Percentiles rank a stretch among this genome's conserved stretches.
These are phyloP conservation scores for Rhabdophis nuchalis DNA, from an alignment of 2,797 vertebrate genomes.

Conservation along the genomic window DNA sequence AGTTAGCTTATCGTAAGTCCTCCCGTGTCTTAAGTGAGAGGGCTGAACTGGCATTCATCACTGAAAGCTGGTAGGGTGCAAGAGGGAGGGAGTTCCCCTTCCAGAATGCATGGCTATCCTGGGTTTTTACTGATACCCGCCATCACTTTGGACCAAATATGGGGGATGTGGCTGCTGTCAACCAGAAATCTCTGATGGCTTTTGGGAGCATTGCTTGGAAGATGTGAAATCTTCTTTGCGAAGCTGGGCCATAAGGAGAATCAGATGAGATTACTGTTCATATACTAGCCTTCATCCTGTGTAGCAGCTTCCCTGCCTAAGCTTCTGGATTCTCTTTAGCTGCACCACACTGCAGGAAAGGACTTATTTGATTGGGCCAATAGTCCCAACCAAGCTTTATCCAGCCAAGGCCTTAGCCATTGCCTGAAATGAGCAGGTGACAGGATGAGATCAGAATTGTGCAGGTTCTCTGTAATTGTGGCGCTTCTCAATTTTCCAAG, in stretches of 20 bases:
- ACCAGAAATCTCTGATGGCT: background rate
- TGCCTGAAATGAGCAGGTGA: background rate
- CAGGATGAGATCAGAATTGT: background rate
- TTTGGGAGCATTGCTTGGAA: background rate
- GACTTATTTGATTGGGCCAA: background rate
- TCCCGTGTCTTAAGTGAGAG: background rate
- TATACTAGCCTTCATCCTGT: background rate
- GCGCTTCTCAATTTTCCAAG: background rate
- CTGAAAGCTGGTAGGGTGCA: background rate
- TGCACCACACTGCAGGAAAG: background rate
- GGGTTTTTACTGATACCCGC: background rate
- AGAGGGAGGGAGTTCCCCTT: background rate
- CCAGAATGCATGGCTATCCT: background rate
- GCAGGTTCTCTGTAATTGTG: background rate
- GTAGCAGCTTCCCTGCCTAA: background rate
- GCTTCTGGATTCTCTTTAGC: background rate
- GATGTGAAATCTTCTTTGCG: background rate
- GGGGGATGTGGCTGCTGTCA: background rate
- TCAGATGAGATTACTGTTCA: background rate
- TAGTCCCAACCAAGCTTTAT: too few species aligned
- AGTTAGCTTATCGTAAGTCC: background rate
- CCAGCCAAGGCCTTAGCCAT: background rate
- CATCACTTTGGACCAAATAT: background rate
- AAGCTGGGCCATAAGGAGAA: background rate
- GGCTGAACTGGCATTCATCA: background rate